Evolutionary conservation across 2,113 vertebrate genomes (phyloP).

Genomic region (Ibidorhyncha struthersii): DNA sequence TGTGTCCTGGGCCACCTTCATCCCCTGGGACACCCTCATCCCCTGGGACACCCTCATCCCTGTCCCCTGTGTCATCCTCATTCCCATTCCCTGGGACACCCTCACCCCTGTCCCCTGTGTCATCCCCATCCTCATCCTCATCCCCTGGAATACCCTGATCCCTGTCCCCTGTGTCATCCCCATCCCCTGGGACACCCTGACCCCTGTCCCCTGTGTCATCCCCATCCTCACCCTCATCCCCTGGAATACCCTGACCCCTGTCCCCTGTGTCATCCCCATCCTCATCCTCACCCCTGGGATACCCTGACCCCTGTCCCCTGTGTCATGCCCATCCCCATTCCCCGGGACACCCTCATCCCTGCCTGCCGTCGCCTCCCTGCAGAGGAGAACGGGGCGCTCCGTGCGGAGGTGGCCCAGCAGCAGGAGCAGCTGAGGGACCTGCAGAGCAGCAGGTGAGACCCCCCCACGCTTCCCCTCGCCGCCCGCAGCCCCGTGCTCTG

Average conservation of each 20-base stretch:
- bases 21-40: too few relatives aligned
- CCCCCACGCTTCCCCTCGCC: rapidly evolving
- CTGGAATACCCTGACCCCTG: rapidly evolving
- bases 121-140: too few relatives aligned
- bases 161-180: too few relatives aligned
- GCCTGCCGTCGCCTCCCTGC: rapidly evolving
- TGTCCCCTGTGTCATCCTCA: neutral
- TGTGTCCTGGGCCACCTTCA: rapidly evolving
- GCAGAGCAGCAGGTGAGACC: neutral
- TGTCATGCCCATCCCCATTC: rapidly evolving
- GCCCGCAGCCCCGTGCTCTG: rapidly evolving
- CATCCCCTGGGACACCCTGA: rapidly evolving
- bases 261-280: neutral
- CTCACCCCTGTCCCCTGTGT: neutral
- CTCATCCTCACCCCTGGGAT: rapidly evolving
- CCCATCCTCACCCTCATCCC: rapidly evolving
- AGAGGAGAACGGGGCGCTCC: neutral
- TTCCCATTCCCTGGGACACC: neutral
- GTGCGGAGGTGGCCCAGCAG: neutral
- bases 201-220: neutral
- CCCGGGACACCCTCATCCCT: rapidly evolving
- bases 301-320: neutral
- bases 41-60: too few relatives aligned
- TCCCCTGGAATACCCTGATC: neutral
- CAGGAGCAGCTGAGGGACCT: neutral